These are phyloP conservation scores for Vulpes vulpes DNA, from an alignment of 2,113 vertebrate genomes.

Conservation along the genomic window DNA sequence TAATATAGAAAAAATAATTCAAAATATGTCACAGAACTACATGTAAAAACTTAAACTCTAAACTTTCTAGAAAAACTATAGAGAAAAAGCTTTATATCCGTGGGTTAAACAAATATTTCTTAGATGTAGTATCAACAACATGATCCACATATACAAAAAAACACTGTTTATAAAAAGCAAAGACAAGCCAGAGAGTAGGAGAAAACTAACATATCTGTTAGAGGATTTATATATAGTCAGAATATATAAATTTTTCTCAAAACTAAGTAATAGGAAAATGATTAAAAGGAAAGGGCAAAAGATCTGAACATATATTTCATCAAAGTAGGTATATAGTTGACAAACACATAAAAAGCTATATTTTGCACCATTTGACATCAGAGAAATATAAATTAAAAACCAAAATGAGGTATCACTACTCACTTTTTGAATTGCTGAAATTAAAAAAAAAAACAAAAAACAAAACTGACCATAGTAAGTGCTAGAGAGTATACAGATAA, in stretches of 20 bases:
- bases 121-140: background rate
- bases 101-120: background rate
- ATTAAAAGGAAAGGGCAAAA: background rate
- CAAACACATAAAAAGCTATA: background rate
- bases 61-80: conserved; percentile 19
- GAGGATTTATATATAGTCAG: background rate
- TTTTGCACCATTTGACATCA: background rate
- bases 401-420: background rate
- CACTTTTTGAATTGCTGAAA: background rate
- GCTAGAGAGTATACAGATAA: background rate
- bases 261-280: background rate
- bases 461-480: background rate
- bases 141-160: background rate
- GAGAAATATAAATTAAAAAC: conserved; percentile 14
- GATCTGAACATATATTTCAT: background rate
- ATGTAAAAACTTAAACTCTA: conserved; percentile 8
- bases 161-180: background rate
- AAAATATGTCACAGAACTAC: background rate
- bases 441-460: background rate
- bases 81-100: background rate
- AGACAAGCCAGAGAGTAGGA: background rate
- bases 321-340: background rate
- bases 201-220: background rate
- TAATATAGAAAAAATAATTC: background rate
- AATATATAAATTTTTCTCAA: background rate